These are phyloP conservation scores for Panurus biarmicus DNA, from an alignment of 2,113 vertebrate genomes.

Conservation along the genomic window DNA sequence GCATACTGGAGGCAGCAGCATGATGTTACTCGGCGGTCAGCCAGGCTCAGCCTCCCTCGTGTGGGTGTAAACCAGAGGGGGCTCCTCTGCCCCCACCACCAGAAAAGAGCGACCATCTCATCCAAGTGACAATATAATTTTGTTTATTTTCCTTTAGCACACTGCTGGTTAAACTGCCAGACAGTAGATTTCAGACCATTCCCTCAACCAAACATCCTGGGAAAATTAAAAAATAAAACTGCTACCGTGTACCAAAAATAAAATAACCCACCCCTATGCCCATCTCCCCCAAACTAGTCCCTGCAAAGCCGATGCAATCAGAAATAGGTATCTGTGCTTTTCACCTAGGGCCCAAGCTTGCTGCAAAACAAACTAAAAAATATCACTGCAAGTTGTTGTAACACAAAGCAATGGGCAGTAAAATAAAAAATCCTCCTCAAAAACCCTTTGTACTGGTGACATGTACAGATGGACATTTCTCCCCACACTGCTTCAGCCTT, in stretches of 20 bases:
- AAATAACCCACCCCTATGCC: slow-evolving; percentile 12
- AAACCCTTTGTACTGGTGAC: slow-evolving; percentile 21
- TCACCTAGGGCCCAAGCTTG: slow-evolving; percentile 22
- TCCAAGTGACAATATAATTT: slow-evolving; percentile 51
- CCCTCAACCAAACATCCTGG: slow-evolving; percentile 47
- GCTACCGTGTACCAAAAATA: slow-evolving; percentile 42
- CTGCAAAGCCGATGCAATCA: slow-evolving; percentile 17
- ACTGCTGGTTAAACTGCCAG: slow-evolving; percentile 50
- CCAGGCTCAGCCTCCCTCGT: background rate
- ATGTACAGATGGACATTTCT: slow-evolving; percentile 3
- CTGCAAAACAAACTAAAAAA: slow-evolving; percentile 13
- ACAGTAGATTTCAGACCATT: slow-evolving; percentile 39
- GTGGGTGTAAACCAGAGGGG: fast-evolving
- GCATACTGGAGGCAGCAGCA: background rate
- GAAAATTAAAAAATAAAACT: slow-evolving; percentile 32
- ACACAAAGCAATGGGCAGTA: slow-evolving; percentile 67
- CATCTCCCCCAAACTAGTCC: background rate
- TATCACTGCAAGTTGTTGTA: slow-evolving; percentile 66
- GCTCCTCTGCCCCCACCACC: background rate
- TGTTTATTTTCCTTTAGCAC: slow-evolving; percentile 54
- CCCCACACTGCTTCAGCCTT: slow-evolving; percentile 16
- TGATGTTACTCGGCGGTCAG: background rate
- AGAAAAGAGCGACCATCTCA: background rate
- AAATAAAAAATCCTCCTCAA: slow-evolving; percentile 47
- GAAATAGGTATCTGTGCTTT: slow-evolving; percentile 17